phyloP scores from a whole-genome alignment of 2,797 vertebrate genomes.

The Girardinus metallicus region DNA sequence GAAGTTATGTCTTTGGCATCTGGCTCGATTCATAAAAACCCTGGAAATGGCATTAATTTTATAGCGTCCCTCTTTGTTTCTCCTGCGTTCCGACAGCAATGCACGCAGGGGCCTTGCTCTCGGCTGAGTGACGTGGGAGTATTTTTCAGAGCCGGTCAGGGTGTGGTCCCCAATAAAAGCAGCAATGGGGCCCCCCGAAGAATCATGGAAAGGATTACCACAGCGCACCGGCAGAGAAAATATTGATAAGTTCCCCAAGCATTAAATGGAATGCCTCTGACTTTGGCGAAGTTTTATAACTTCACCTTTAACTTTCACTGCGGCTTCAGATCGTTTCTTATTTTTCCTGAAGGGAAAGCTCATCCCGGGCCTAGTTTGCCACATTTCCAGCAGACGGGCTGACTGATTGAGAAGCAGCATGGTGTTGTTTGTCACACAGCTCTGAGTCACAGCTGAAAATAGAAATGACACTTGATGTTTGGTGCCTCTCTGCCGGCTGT shows the following conservation, averaged over 20 bases:
- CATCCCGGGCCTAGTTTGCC: constrained; percentile 57
- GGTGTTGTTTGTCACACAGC: constrained; percentile 77
- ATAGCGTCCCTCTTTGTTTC: constrained; percentile 68
- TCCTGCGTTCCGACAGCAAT: constrained; percentile 69
- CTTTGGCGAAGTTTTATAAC: constrained; percentile 40
- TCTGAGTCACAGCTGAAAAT: constrained; percentile 76
- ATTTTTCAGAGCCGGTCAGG: constrained; percentile 60
- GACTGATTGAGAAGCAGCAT: constrained; percentile 76
- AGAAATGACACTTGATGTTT: constrained; percentile 79
- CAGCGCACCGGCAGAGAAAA: not conserved
- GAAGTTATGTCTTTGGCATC: constrained; percentile 88
- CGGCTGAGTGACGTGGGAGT: constrained; percentile 75
- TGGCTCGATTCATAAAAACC: constrained; percentile 84
- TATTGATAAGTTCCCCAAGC: constrained; percentile 30
- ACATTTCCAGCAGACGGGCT: constrained; percentile 55
- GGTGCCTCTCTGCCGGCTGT: constrained; percentile 72
- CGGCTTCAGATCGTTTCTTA: constrained; percentile 53
- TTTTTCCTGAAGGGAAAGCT: constrained; percentile 59
- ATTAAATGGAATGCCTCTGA: constrained; percentile 31
- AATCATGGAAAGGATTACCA: constrained; percentile 56
- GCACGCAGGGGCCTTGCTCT: constrained; percentile 60
- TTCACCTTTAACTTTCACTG: constrained; percentile 55
- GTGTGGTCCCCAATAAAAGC: constrained; percentile 78
- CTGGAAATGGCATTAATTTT: constrained; percentile 87
- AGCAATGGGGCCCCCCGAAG: constrained; percentile 49